phyloP scores from a whole-genome alignment of 1,140 invertebrate species.

The Phymastichus coffea region DNA sequence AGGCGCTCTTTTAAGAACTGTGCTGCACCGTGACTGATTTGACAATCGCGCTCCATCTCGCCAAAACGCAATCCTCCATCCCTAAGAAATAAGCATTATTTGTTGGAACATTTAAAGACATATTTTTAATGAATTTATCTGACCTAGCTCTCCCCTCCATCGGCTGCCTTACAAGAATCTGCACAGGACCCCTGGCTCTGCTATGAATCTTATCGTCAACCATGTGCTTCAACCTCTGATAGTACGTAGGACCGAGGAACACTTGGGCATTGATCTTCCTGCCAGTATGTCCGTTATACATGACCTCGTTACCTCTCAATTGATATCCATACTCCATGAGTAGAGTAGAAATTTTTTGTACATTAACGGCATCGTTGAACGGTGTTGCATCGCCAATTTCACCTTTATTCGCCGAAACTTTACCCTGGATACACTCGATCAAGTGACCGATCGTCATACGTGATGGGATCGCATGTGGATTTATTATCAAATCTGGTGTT shows the following conservation, averaged over 20 bases:
- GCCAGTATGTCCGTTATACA: constrained; percentile 41
- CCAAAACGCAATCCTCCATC: constrained; percentile 42
- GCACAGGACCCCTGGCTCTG: constrained; percentile 38
- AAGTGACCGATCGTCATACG: constrained; percentile 44
- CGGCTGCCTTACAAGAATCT: constrained; percentile 40
- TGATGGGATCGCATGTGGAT: constrained; percentile 41
- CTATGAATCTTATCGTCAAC: constrained; percentile 44
- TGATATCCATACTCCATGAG: constrained; percentile 42
- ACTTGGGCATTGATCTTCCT: constrained; percentile 43
- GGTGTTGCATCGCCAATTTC: constrained; percentile 43
- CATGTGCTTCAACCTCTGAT: constrained; percentile 42
- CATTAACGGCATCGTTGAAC: constrained; percentile 42
- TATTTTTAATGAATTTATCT: background rate
- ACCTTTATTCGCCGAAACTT: constrained; percentile 40
- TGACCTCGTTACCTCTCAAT: constrained; percentile 39
- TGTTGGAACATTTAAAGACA: background rate
- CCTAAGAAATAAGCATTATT: constrained; percentile 27
- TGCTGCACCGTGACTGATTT: constrained; percentile 39
- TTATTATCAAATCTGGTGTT: constrained; percentile 42
- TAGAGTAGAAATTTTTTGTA: constrained; percentile 42
- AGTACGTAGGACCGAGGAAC: constrained; percentile 41
- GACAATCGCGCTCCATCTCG: constrained; percentile 43
- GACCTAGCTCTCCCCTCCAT: constrained; percentile 40
- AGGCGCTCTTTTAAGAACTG: constrained; percentile 38
- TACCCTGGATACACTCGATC: constrained; percentile 42